phyloP scores from a whole-genome alignment of 2,888 invertebrate species.

The Oasisia sp. region DNA sequence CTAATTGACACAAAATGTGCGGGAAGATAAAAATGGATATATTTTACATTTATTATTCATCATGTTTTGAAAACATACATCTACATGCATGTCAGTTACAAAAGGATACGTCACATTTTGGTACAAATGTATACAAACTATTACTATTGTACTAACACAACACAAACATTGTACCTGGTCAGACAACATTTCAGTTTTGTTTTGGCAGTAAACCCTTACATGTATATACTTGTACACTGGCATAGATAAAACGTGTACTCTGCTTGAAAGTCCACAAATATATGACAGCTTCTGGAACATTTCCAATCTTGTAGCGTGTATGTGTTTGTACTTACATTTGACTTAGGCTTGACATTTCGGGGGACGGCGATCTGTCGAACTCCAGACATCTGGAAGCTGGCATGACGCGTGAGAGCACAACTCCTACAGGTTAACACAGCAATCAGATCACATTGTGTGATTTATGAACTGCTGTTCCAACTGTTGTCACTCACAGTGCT shows the following conservation, averaged over 20 bases:
- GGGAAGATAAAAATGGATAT: too few relatives aligned
- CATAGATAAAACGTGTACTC: not conserved
- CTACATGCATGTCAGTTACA: too few relatives aligned
- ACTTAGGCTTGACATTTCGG: not conserved
- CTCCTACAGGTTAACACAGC: not conserved
- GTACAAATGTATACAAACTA: too few relatives aligned
- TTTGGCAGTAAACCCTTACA: not conserved
- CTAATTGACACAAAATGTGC: too few relatives aligned
- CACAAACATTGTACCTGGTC: too few relatives aligned
- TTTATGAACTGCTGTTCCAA: too few relatives aligned
- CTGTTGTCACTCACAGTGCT: too few relatives aligned
- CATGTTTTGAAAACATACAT: not conserved
- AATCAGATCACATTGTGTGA: too few relatives aligned
- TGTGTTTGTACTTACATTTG: not conserved
- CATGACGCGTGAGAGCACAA: not conserved
- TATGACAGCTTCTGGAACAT: not conserved
- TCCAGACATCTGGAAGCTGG: not conserved
- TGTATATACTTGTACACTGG: not conserved
- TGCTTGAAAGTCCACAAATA: not conserved
- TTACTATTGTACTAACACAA: too few relatives aligned
- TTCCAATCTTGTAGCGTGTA: not conserved
- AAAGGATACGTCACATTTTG: too few relatives aligned
- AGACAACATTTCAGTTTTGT: not conserved
- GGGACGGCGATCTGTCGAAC: not conserved
- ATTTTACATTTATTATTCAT: not conserved